These are phyloP conservation scores for Aquatica leii DNA, from an alignment of 2,888 invertebrate genomes.

Conservation along the genomic window DNA sequence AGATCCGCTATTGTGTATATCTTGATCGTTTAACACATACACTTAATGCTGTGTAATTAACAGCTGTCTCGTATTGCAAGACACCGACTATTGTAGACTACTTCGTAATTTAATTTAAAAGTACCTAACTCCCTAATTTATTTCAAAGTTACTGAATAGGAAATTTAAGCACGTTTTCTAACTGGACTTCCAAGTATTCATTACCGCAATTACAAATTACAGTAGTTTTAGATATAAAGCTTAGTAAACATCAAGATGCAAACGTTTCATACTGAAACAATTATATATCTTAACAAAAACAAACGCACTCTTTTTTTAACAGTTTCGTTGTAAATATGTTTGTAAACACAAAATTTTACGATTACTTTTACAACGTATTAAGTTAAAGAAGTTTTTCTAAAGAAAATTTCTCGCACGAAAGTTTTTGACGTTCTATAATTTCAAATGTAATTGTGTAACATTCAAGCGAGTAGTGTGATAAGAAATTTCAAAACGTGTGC, in stretches of 20 bases:
- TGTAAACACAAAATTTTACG: too few relatives aligned
- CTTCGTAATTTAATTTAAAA: constrained; percentile 9
- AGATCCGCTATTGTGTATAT: constrained; percentile 2
- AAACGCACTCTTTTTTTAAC: too few relatives aligned
- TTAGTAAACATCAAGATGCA: background rate
- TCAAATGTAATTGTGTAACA: constrained; percentile 4
- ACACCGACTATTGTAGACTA: constrained; percentile 1
- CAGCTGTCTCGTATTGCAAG: constrained; percentile 12
- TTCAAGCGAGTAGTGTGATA: background rate
- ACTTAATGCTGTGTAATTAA: constrained; percentile 10
- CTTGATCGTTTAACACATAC: constrained; percentile 6
- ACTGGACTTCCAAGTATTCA: constrained; percentile 6
- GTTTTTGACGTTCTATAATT: constrained; percentile 5
- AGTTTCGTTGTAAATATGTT: too few relatives aligned
- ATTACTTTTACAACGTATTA: background rate
- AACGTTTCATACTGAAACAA: too few relatives aligned
- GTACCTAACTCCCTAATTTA: constrained; percentile 8
- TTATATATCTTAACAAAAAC: too few relatives aligned
- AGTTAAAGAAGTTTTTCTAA: background rate
- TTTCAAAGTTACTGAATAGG: constrained; percentile 6
- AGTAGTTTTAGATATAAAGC: background rate
- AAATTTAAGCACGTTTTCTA: constrained; percentile 8
- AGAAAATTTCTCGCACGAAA: background rate
- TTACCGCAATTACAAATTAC: constrained; percentile 11
- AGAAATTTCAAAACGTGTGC: background rate